phyloP scores from a whole-genome alignment of 35 echinoderm and acorn worm species.

The Heliocidaris tuberculata region DNA sequence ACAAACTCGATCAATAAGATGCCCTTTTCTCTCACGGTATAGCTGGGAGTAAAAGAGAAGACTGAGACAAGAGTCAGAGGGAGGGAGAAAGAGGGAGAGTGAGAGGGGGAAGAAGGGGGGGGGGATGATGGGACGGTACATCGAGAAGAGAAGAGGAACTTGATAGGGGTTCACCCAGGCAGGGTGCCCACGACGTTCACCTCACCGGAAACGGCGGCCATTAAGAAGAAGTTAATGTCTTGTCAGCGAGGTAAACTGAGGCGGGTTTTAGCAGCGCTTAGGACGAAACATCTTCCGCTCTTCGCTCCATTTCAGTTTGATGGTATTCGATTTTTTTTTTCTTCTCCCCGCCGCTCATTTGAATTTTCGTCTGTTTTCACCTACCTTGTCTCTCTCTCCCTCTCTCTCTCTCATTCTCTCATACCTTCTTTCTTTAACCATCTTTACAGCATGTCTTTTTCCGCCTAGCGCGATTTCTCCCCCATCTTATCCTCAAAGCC shows the following conservation, averaged over 20 bases:
- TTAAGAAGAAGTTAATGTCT: constrained; percentile 51
- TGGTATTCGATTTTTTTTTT: constrained; percentile 51
- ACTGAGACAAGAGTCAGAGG: not conserved
- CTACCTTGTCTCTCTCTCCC: not conserved
- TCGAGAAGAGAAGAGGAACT: constrained; percentile 26
- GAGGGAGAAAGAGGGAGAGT: not conserved
- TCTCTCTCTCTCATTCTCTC: not conserved
- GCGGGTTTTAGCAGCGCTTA: constrained; percentile 51
- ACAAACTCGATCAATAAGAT: constrained; percentile 32
- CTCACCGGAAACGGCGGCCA: constrained; percentile 47
- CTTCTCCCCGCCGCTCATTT: constrained; percentile 9
- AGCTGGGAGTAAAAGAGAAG: not conserved
- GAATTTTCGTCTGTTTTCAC: constrained; percentile 43
- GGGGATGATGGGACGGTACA: not conserved
- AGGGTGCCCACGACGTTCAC: constrained; percentile 14
- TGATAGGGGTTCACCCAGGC: not conserved
- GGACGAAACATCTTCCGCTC: constrained; percentile 48
- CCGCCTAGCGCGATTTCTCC: not conserved
- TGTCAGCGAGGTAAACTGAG: constrained; percentile 42
- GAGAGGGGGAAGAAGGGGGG: not conserved
- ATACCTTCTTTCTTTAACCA: not conserved
- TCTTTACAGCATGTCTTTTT: not conserved
- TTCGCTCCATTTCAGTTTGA: constrained; percentile 51
- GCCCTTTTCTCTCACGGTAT: constrained; percentile 22
- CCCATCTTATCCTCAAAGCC: not conserved